Evolutionary conservation across 2,888 invertebrate genomes (phyloP).

Genomic region (Pherbina coryleti): DNA sequence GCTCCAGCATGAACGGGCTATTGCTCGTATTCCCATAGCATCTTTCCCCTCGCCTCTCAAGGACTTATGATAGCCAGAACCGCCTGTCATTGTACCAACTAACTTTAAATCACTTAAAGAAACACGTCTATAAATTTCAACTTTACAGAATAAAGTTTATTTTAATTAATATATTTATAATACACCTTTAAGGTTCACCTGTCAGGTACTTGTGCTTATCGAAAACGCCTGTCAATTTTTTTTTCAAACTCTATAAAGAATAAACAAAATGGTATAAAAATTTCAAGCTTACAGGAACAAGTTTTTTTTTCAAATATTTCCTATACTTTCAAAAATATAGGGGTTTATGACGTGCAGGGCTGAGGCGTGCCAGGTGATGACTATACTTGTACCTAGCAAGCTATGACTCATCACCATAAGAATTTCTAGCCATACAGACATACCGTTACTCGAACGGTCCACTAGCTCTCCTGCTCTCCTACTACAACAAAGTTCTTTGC

Average conservation of each 20-base stretch:
- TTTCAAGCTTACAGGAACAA: background rate
- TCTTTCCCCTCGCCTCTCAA: background rate
- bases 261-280: constrained; percentile 8
- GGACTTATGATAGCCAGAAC: background rate
- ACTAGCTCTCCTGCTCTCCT: too few relatives aligned
- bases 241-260: constrained; percentile 1
- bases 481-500: too few relatives aligned
- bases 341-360: too few relatives aligned
- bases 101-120: background rate
- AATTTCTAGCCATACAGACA: too few relatives aligned
- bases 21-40: constrained; percentile 2
- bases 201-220: constrained; percentile 5
- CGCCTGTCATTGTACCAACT: too few relatives aligned
- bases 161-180: constrained; percentile 1
- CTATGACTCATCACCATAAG: too few relatives aligned
- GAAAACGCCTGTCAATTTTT: constrained; percentile 7
- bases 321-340: too few relatives aligned
- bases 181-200: background rate
- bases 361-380: too few relatives aligned
- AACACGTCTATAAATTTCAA: constrained; percentile 16
- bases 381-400: too few relatives aligned
- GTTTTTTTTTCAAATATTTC: too few relatives aligned
- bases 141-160: constrained; percentile 9
- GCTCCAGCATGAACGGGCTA: too few relatives aligned
- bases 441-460: too few relatives aligned